These are phyloP conservation scores for Orthosia cruda DNA, from an alignment of 2,888 invertebrate species.

Conservation along the genomic window DNA sequence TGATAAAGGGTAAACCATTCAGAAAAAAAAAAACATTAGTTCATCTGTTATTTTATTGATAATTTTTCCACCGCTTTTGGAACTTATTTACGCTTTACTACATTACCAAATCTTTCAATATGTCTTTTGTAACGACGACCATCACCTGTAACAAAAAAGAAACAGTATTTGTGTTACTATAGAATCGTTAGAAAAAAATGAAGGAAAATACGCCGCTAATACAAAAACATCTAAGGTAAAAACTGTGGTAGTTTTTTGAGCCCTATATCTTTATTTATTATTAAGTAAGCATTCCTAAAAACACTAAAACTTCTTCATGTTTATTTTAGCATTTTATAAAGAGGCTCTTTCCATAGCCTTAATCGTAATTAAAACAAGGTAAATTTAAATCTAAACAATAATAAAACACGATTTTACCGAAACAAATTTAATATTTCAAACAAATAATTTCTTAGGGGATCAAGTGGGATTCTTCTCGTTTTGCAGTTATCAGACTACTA, in stretches of 20 bases:
- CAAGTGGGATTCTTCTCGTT: not conserved
- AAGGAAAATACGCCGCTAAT: not conserved
- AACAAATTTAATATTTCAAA: not conserved
- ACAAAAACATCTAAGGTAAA: not conserved
- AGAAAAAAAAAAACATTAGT: slow-evolving; percentile 2
- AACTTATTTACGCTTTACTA: slow-evolving; percentile 10
- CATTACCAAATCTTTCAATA: slow-evolving; percentile 17
- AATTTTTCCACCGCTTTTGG: slow-evolving; percentile 10
- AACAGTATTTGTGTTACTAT: not conserved
- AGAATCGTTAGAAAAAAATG: not conserved
- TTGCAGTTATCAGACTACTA: not conserved
- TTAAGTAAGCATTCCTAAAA: not conserved
- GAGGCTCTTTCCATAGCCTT: no score
- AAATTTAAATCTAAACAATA: not conserved
- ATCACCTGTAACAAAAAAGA: slow-evolving; percentile 36
- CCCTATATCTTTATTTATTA: not conserved
- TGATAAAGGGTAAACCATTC: not conserved
- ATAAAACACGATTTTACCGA: not conserved
- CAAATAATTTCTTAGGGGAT: not conserved
- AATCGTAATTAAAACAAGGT: not conserved
- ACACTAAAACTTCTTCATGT: not conserved
- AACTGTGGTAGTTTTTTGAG: not conserved
- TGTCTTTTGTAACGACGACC: slow-evolving; percentile 49
- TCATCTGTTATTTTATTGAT: slow-evolving; percentile 45
- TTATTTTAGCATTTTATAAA: not conserved